Percentiles rank a stretch among this genome's conserved stretches.
Conservation (phyloP, 2,888 invertebrate species). For the Eupithecia abbreviata region DNA sequence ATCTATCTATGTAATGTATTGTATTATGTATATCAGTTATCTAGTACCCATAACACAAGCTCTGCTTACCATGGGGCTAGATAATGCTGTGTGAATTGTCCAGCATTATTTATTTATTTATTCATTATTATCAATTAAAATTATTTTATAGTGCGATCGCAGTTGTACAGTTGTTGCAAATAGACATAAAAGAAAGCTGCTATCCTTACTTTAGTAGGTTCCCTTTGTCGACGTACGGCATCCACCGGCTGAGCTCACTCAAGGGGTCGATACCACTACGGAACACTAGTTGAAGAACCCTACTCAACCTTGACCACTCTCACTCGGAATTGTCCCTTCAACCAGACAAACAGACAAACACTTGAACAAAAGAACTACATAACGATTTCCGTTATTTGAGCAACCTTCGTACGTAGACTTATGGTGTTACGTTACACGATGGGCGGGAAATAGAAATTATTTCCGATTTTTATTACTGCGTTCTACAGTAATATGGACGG, state of each 20-base stretch:
- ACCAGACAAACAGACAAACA: conserved; percentile 7
- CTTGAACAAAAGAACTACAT: conserved; percentile 15
- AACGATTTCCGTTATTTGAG: conserved; percentile 15
- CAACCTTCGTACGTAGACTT: background rate
- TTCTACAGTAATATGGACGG: background rate
- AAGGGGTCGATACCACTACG: background rate
- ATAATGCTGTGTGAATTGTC: too few species aligned
- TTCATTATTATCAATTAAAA: too few species aligned
- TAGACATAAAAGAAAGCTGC: too few species aligned
- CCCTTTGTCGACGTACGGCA: too few species aligned
- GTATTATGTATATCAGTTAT: too few species aligned
- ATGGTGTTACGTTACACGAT: background rate
- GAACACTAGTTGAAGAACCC: background rate
- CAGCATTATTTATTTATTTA: too few species aligned
- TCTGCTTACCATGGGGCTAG: too few species aligned
- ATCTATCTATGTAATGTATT: too few species aligned
- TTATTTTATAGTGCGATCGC: too few species aligned
- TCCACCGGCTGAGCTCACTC: background rate
- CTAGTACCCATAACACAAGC: too few species aligned
- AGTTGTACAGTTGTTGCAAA: too few species aligned
- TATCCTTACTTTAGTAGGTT: too few species aligned
- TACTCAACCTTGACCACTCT: conserved; percentile 1
- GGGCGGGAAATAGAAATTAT: background rate
- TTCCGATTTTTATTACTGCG: background rate
- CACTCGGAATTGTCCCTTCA: background rate